These are phyloP conservation scores for Ibidorhyncha struthersii DNA, from an alignment of 2,113 vertebrate species.

Conservation along the genomic window DNA sequence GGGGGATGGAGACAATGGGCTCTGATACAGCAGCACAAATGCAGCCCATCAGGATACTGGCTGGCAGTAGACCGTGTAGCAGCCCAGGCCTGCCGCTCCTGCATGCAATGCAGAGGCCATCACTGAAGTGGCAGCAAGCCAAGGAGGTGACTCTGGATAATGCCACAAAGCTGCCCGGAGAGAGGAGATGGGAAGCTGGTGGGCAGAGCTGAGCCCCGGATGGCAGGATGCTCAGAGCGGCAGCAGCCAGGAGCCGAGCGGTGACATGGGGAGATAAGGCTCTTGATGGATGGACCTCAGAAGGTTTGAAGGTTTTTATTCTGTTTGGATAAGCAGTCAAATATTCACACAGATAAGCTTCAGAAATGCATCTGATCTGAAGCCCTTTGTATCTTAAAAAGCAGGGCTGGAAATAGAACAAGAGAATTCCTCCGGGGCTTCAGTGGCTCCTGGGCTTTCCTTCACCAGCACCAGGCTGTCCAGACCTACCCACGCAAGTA, in stretches of 20 bases:
- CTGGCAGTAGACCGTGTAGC: not conserved
- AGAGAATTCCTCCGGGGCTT: not conserved
- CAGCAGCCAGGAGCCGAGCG: not conserved
- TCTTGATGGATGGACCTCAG: slow-evolving; percentile 60
- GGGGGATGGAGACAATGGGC: not conserved
- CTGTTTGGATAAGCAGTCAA: slow-evolving; percentile 33
- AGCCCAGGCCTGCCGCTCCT: not conserved
- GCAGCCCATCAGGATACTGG: not conserved
- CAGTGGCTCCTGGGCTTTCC: not conserved
- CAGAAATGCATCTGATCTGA: slow-evolving; percentile 35
- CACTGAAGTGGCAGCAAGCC: not conserved
- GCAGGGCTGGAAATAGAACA: slow-evolving; percentile 12
- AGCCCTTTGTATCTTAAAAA: slow-evolving; percentile 30
- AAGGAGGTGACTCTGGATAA: not conserved
- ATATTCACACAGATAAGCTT: slow-evolving; percentile 43
- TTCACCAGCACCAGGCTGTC: not conserved
- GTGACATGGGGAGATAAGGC: slow-evolving; percentile 46
- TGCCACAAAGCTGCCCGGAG: not conserved
- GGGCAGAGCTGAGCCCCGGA: not conserved
- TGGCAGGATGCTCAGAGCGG: not conserved
- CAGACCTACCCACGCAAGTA: not conserved
- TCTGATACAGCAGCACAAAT: not conserved
- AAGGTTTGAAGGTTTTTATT: slow-evolving; percentile 37
- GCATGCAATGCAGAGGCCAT: not conserved
- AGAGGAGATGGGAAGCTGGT: not conserved